Conservation (phyloP, 2,113 vertebrate species). For the Odocoileus virginianus region DNA sequence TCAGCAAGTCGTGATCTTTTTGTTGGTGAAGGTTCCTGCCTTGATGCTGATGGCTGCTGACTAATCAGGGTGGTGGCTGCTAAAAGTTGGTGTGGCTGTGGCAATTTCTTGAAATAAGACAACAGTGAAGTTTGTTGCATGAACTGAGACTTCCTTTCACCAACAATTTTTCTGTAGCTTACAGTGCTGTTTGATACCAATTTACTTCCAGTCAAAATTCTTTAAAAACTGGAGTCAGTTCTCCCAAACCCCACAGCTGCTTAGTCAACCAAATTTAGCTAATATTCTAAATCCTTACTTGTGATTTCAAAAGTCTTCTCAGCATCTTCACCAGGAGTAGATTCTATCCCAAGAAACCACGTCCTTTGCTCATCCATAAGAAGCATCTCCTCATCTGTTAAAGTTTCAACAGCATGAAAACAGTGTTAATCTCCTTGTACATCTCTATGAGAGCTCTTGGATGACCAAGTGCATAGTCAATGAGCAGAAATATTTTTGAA, state of each 20-base stretch:
- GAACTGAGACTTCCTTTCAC: background rate
- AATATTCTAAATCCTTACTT: background rate
- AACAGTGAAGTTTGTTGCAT: background rate
- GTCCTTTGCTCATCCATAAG: background rate
- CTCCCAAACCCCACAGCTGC: background rate
- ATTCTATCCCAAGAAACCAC: background rate
- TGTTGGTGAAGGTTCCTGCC: background rate
- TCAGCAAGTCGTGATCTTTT: background rate
- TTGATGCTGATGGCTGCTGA: background rate
- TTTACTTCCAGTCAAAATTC: background rate
- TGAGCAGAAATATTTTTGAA: background rate
- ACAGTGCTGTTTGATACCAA: background rate
- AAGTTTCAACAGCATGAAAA: background rate
- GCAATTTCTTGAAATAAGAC: background rate
- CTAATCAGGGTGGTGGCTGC: background rate
- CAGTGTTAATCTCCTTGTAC: background rate
- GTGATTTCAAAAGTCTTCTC: background rate
- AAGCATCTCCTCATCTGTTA: background rate
- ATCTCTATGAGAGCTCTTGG: background rate
- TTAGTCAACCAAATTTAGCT: background rate
- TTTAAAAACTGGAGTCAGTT: background rate
- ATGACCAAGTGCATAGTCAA: background rate
- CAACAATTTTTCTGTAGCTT: background rate
- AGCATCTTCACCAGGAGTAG: background rate
- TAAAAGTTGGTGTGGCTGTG: background rate